Evolutionary conservation across 2,797 vertebrate genomes (phyloP).

Genomic region (Gallinago solitaria): DNA sequence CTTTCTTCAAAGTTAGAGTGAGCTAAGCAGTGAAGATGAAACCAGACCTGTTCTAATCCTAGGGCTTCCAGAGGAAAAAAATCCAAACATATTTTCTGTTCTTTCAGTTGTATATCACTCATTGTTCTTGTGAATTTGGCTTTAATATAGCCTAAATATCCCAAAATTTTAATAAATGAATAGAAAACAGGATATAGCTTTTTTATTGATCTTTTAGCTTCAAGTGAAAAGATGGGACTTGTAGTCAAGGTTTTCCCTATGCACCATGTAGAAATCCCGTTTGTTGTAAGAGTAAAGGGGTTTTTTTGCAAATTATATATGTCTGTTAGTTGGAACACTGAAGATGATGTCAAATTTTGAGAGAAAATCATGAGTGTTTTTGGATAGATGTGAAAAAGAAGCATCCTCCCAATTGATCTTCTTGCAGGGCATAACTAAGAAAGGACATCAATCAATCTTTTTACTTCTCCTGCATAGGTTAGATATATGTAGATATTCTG

Average conservation of each 20-base stretch:
- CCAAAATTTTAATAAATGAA: not conserved
- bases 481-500: not conserved
- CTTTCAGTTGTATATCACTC: not conserved
- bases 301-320: rapidly evolving
- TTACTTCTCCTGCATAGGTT: not conserved
- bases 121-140: not conserved
- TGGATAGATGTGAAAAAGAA: not conserved
- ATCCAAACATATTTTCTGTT: not conserved
- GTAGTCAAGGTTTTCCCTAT: not conserved
- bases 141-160: not conserved
- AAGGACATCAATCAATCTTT: not conserved
- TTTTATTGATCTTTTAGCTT: not conserved
- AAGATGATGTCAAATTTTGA: not conserved
- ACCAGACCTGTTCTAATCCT: not conserved
- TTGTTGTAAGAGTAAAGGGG: not conserved
- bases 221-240: not conserved
- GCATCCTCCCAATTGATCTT: not conserved
- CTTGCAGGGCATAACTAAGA: not conserved
- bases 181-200: not conserved
- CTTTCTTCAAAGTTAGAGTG: not conserved
- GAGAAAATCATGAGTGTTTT: not conserved
- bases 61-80: not conserved
- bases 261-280: not conserved
- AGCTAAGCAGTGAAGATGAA: not conserved
- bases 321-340: not conserved